Percentiles rank a stretch among this genome's conserved stretches.
Conservation (phyloP, 1,140 invertebrate species). For the Mycetomoellerius zeteki region DNA sequence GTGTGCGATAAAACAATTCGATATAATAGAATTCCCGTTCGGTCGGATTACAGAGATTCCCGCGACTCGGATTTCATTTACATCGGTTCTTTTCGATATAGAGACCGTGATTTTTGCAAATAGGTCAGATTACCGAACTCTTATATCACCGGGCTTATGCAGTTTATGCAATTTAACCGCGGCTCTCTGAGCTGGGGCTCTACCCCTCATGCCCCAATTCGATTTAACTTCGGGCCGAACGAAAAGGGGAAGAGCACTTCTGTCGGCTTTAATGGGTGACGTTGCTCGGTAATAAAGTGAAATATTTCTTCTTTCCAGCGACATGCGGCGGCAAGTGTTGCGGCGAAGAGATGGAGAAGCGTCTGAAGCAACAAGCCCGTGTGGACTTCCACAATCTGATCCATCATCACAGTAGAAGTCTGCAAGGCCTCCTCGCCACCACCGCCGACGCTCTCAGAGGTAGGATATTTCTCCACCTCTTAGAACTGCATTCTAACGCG, state of each 20-base stretch:
- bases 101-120: conserved; percentile 32
- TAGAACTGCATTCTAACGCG: conserved; percentile 25
- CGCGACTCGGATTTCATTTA: conserved; percentile 24
- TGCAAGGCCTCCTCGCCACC: conserved; percentile 89
- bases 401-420: conserved; percentile 88
- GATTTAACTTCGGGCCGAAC: conserved; percentile 29
- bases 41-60: conserved; percentile 22
- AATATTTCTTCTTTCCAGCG: conserved; percentile 74
- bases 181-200: not conserved
- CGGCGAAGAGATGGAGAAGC: conserved; percentile 87
- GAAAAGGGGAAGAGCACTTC: conserved; percentile 6
- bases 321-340: conserved; percentile 89
- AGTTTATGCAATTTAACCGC: conserved; percentile 25
- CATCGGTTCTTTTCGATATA: not conserved
- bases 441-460: conserved; percentile 89
- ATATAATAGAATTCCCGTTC: conserved; percentile 12
- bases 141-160: conserved; percentile 2
- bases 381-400: conserved; percentile 88
- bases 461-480: conserved; percentile 79
- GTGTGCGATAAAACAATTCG: conserved; percentile 34
- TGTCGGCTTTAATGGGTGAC: not conserved
- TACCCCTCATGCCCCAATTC: conserved; percentile 47
- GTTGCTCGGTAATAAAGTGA: conserved; percentile 33
- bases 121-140: conserved; percentile 32
- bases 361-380: conserved; percentile 87